Percentiles rank a stretch among this genome's conserved stretches.
Conservation (phyloP, 2,113 vertebrate species). For the Bombycilla garrulus region DNA sequence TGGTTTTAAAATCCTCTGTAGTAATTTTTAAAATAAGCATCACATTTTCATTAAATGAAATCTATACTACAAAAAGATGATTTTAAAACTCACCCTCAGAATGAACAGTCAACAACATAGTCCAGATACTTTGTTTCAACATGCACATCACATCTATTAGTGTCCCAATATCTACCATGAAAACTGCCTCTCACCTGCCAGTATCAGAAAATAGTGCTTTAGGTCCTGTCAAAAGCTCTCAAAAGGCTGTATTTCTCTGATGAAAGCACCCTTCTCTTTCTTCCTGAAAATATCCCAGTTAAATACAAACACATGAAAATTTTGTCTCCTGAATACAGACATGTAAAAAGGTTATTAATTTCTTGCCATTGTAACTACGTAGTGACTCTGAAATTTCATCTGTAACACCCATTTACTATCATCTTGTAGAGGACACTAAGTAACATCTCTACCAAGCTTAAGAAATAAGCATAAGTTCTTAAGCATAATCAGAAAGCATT, state of each 20-base stretch:
- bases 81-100: neutral
- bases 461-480: too few species aligned
- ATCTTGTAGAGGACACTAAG: neutral
- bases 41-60: neutral
- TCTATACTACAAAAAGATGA: neutral
- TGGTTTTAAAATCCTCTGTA: neutral
- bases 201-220: neutral
- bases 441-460: neutral
- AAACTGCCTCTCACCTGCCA: neutral
- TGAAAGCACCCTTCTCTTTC: neutral
- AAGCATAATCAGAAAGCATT: neutral
- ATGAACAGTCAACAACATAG: neutral
- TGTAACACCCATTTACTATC: neutral
- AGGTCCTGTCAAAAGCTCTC: neutral
- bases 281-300: neutral
- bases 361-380: neutral
- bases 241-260: neutral
- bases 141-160: neutral
- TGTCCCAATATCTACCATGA: neutral
- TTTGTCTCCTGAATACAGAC: neutral
- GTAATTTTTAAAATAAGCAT: neutral
- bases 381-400: neutral
- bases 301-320: neutral
- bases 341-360: neutral
- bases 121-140: neutral